phyloP scores from a whole-genome alignment of 2,888 invertebrate genomes.

The Spodoptera picta region DNA sequence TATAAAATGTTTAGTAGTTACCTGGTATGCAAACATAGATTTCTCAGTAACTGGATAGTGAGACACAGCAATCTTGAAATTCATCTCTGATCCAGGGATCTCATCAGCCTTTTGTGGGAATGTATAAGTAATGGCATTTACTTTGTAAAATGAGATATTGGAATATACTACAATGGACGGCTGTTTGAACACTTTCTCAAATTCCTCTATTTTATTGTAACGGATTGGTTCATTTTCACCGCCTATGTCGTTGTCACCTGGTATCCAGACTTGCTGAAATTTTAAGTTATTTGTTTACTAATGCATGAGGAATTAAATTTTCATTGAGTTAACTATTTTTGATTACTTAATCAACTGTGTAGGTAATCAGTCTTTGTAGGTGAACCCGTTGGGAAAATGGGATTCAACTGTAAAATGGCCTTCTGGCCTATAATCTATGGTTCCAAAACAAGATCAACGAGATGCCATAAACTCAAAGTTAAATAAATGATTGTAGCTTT shows the following conservation, averaged over 20 bases:
- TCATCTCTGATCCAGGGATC: slow-evolving; percentile 72
- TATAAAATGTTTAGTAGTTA: slow-evolving; percentile 54
- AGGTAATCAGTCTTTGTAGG: too few species aligned
- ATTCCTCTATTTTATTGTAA: slow-evolving; percentile 91
- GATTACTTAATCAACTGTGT: too few species aligned
- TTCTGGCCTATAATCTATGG: too few species aligned
- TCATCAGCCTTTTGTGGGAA: slow-evolving; percentile 84
- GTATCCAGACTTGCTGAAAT: slow-evolving; percentile 93
- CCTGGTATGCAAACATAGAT: slow-evolving; percentile 78
- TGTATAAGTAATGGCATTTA: slow-evolving; percentile 91
- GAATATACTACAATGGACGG: slow-evolving; percentile 89
- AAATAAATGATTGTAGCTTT: too few species aligned
- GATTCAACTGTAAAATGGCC: too few species aligned
- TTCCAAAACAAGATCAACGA: too few species aligned
- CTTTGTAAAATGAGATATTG: slow-evolving; percentile 92
- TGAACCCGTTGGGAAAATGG: too few species aligned
- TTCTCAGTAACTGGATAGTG: slow-evolving; percentile 90
- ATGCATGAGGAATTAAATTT: too few species aligned
- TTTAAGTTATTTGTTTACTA: background rate
- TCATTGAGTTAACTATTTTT: too few species aligned
- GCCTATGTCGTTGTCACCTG: slow-evolving; percentile 99
- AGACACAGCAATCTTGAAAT: slow-evolving; percentile 91
- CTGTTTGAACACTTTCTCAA: slow-evolving; percentile 92
- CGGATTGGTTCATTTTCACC: slow-evolving; percentile 95
- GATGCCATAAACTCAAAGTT: too few species aligned